A percentile compares a stretch with the other conserved stretches of the same genome.
phyloP scores from a whole-genome alignment of 1,140 invertebrate genomes.

The Drosophila nebulosa region DNA sequence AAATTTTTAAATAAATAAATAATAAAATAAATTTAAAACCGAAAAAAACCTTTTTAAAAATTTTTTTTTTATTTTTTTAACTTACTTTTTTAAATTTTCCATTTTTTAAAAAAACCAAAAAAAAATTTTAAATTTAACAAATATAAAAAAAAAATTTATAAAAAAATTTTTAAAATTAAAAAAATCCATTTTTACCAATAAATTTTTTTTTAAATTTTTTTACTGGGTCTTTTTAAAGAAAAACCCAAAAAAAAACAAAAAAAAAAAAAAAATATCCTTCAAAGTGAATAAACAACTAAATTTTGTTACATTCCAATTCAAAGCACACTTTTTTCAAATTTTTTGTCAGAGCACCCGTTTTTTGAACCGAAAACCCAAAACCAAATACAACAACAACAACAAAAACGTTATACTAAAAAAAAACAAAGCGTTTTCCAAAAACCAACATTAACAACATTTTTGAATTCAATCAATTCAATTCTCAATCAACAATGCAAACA shows the following conservation, averaged over 20 bases:
- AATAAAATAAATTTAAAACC: too few species aligned
- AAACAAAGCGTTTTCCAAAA: constrained; percentile 44
- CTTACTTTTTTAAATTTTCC: too few species aligned
- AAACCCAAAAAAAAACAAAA: constrained; percentile 34
- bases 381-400: constrained; percentile 19
- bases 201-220: too few species aligned
- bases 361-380: constrained; percentile 64
- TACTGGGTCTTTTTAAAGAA: too few species aligned
- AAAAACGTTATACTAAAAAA: constrained; percentile 20
- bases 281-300: constrained; percentile 46
- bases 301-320: constrained; percentile 75
- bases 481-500: constrained; percentile 19
- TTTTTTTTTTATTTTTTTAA: too few species aligned
- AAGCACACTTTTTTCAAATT: constrained; percentile 75
- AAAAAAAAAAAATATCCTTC: constrained; percentile 23
- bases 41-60: too few species aligned
- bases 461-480: constrained; percentile 50
- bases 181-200: too few species aligned
- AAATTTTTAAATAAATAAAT: too few species aligned
- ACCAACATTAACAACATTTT: constrained; percentile 46
- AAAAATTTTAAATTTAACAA: too few species aligned
- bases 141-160: too few species aligned
- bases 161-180: too few species aligned
- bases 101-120: too few species aligned
- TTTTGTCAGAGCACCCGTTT: constrained; percentile 72